Evolutionary conservation across 2,113 vertebrate genomes (phyloP), one percentile per base, ranked within the genome.

Genomic region (Pogonocichla stellata): DNA sequence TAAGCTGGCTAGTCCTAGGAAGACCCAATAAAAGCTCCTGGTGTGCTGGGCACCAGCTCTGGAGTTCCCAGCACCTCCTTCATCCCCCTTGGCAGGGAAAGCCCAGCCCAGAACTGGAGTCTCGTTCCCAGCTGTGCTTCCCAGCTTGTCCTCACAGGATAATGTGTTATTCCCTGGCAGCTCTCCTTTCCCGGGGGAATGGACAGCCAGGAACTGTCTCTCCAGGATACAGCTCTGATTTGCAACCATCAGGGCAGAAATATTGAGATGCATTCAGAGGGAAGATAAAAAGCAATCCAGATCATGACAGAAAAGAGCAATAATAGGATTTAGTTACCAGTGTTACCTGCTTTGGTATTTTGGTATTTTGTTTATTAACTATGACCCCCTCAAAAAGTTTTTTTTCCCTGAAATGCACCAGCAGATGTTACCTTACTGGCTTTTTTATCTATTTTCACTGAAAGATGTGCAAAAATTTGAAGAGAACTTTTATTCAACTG

Each of bases 21-120:
- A 67, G 19, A 58, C 12, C 9, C 75, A 78, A 26, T 38, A 38
- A 54, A 65, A 80, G 12, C 31, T 56, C 15, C 45, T 61, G 78
- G 40, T 0, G 0, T 1, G 2, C 24, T 67, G 66, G 31, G n/a
- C 9, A n/a, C 19, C 60, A 38, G 19, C 12, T 82, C 57, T 72
- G 40, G 28, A 2, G 0, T 8, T 60, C 19, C 62, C 71, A 80
- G 33, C 12, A n/a, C 0, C 3, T 75, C 19, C 16, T 88, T 50
- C 10, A 2, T 40, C 14, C 16, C 19, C 48, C 3, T 40, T 33
- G 25, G 19, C 0, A 0, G 28, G n/a, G 10, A 28, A 61, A 72
- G n/a, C 29, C 33, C 42, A 66, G 31, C 22, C 28, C 26, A 14
- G 47, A 66, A 8, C 31, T 34, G 36, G n/a, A 90, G 25, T 10